phyloP scores from a whole-genome alignment of 2,113 vertebrate genomes.

The Plotosus lineatus region DNA sequence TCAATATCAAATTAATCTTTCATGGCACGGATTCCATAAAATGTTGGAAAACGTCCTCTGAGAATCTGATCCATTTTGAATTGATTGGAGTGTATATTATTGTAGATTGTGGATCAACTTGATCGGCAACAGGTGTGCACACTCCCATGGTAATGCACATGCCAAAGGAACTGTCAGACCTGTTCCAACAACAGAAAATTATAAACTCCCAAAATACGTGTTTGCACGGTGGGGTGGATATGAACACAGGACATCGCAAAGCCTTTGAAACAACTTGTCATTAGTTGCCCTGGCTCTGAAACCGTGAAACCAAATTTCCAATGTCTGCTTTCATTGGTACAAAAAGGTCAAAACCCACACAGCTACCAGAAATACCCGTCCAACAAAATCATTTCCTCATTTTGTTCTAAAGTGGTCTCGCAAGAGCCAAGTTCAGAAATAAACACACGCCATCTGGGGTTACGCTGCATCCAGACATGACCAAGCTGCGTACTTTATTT shows the following conservation, averaged over 20 bases:
- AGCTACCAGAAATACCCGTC: not conserved
- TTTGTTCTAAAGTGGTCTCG: not conserved
- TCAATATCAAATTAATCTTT: not conserved
- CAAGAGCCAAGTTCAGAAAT: not conserved
- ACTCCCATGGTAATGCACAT: not conserved
- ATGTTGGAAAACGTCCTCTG: not conserved
- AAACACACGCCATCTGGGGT: not conserved
- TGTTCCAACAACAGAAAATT: not conserved
- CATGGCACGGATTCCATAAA: not conserved
- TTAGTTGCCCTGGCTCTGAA: not conserved
- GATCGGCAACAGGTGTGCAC: no score
- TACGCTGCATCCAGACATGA: not conserved
- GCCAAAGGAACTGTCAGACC: conserved; percentile 25
- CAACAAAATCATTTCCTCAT: not conserved
- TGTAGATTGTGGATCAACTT: not conserved
- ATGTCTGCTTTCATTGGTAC: not conserved
- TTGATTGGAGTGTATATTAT: not conserved
- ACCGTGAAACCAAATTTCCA: not conserved
- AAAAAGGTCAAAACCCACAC: not conserved
- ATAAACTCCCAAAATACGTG: not conserved
- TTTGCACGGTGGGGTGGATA: not conserved
- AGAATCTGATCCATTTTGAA: not conserved
- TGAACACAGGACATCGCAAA: not conserved
- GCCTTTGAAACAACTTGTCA: not conserved
- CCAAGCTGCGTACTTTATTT: not conserved